A percentile compares a stretch with the other conserved stretches of the same genome.
phyloP scores from a whole-genome alignment of 35 echinoderm and acorn worm species.

The Amphiura filiformis region DNA sequence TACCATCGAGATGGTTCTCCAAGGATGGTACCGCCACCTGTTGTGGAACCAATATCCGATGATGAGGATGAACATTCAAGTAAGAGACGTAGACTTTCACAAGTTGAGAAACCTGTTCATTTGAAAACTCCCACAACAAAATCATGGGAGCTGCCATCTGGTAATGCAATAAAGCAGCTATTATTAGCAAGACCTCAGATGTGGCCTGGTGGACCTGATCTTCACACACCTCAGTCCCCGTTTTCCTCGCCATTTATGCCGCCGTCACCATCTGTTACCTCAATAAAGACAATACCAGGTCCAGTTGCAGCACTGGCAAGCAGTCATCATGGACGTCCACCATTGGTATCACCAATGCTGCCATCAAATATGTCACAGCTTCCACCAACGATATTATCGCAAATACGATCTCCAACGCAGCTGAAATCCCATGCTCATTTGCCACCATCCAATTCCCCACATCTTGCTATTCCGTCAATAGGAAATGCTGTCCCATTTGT shows the following conservation, averaged over 20 bases:
- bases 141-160: slow-evolving; percentile 7
- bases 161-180: slow-evolving; percentile 80
- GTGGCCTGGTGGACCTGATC: slow-evolving; percentile 33
- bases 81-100: slow-evolving; percentile 4
- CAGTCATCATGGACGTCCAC: slow-evolving; percentile 1
- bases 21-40: slow-evolving; percentile 39
- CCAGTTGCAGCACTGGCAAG: slow-evolving; percentile 20
- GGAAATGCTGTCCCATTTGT: slow-evolving; percentile 1
- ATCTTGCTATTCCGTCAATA: background rate
- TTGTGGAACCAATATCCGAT: slow-evolving; percentile 87
- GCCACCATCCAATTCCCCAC: background rate
- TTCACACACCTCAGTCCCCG: slow-evolving; percentile 28
- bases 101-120: background rate
- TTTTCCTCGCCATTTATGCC: slow-evolving; percentile 79
- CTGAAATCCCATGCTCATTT: background rate
- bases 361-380: slow-evolving; percentile 89
- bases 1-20: background rate
- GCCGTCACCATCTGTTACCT: slow-evolving; percentile 67
- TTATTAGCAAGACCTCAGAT: slow-evolving; percentile 68
- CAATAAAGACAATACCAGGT: slow-evolving; percentile 52
- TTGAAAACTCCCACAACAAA: slow-evolving; percentile 9
- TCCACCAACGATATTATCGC: slow-evolving; percentile 78
- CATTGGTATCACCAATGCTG: slow-evolving; percentile 80
- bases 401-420: slow-evolving; percentile 31
- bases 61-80: slow-evolving; percentile 66